Evolutionary conservation across 1,140 invertebrate species (phyloP).

Genomic region (Potamilus streckersoni): DNA sequence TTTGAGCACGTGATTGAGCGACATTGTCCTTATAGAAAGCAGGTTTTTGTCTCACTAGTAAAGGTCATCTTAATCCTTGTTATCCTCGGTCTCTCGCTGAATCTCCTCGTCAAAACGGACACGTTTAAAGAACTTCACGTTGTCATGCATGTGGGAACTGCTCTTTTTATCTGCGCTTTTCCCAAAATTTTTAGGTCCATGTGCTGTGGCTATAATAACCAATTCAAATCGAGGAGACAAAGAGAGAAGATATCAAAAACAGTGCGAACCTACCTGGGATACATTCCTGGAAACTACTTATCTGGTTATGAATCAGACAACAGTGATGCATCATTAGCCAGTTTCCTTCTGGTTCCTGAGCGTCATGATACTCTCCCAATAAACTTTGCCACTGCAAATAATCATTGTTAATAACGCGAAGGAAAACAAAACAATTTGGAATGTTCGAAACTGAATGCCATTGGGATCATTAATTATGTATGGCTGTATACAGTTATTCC

Average conservation of each 20-base stretch:
- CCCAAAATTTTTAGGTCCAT: slow-evolving; percentile 12
- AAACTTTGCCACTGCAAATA: no score
- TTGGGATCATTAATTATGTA: no score
- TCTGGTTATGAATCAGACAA: no score
- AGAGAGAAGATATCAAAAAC: slow-evolving; percentile 2
- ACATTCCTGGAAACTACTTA: not conserved
- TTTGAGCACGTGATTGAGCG: slow-evolving; percentile 24
- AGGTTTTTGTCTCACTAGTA: slow-evolving; percentile 5
- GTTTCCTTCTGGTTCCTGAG: no score
- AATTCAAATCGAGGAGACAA: slow-evolving; percentile 1
- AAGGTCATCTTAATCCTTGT: not conserved
- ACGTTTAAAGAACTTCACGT: slow-evolving; percentile 19
- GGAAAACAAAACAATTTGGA: no score
- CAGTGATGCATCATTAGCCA: no score
- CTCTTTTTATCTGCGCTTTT: slow-evolving; percentile 20
- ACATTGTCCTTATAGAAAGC: slow-evolving; percentile 10
- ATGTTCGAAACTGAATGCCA: no score
- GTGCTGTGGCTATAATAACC: not conserved
- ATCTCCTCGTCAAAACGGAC: slow-evolving; percentile 14
- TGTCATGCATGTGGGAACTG: slow-evolving; percentile 18
- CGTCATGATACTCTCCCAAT: no score
- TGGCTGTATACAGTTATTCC: no score
- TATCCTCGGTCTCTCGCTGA: slow-evolving; percentile 8
- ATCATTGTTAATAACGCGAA: no score
- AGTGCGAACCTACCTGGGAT: slow-evolving; percentile 2